phyloP scores from a whole-genome alignment of 2,888 invertebrate genomes.

The Lagria hirta region DNA sequence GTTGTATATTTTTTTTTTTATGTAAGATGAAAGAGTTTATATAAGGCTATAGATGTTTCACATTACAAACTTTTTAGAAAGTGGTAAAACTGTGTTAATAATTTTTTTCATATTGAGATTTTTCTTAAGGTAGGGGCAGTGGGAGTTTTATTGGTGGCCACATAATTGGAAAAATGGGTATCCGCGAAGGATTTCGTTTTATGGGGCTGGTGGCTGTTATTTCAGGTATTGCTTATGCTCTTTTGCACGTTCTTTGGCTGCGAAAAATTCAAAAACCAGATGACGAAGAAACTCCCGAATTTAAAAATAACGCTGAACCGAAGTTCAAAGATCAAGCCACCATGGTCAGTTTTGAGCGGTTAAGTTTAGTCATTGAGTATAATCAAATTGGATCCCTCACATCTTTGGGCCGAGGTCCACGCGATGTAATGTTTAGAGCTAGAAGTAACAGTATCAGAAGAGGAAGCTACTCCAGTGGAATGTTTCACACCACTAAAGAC shows the following conservation, averaged over 20 bases:
- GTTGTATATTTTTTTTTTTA: too few species aligned
- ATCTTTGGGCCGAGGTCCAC: constrained; percentile 68
- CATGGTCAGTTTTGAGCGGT: constrained; percentile 69
- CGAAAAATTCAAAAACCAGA: constrained; percentile 56
- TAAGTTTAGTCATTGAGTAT: constrained; percentile 74
- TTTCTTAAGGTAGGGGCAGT: constrained; percentile 69
- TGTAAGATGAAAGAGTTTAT: too few species aligned
- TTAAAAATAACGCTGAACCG: constrained; percentile 58
- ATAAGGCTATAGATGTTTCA: too few species aligned
- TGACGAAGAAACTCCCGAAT: constrained; percentile 15
- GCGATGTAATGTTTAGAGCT: constrained; percentile 39
- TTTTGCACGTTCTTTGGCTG: constrained; percentile 73
- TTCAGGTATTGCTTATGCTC: constrained; percentile 69
- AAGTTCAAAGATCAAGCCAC: constrained; percentile 69
- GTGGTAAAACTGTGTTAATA: too few species aligned
- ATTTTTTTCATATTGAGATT: not conserved
- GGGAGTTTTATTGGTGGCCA: constrained; percentile 80
- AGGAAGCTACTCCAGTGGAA: constrained; percentile 61
- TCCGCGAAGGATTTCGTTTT: constrained; percentile 74
- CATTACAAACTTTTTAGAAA: too few species aligned
- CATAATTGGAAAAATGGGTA: constrained; percentile 73
- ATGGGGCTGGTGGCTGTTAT: constrained; percentile 76
- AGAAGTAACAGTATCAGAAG: constrained; percentile 55
- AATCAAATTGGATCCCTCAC: constrained; percentile 76
- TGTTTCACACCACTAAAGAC: constrained; percentile 53